Base-by-base conservation (phyloP, 2,797 vertebrate genomes). In the Poeciliopsis gracilis region DNA sequence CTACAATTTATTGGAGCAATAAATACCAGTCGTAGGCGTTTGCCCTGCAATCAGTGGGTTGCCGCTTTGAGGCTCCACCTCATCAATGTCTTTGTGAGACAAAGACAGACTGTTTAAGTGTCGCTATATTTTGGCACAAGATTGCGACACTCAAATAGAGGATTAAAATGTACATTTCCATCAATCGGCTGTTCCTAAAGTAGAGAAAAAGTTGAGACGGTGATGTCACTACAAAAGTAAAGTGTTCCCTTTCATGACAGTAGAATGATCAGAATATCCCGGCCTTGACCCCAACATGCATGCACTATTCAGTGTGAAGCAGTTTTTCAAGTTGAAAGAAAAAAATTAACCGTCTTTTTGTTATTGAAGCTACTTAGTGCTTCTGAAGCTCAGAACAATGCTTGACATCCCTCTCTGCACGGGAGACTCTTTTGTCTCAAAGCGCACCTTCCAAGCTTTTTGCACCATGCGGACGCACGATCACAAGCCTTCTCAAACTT, bases 361-460 rank as follows among this genome's bases (percentile, higher is more conserved):
- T 85, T 87, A 87, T 88, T 87, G 87, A 82, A 86, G 84, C 88
- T 92, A 94, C 93, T 95, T 94, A 92, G 87, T 72, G 86, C 77
- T 88, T 90, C 94, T 89, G 86, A 87, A 82, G 88, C 47, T 2
- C 75, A 69, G 83, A 84, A 86, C 79, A 77, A 38, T 66, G 73
- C 76, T 83, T 78, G 77, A 77, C 45, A 30, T 36, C 47, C 72
- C 49, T 20, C 36, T 75, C 78, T 76, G 81, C 80, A 38, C 23
- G 7, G 67, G n/a, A n/a, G n/a, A 77, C 72, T 74, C 78, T 74
- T 59, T 69, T 83, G 75, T 55, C 72, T 0, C 63, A 76, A 69
- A 43, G 28, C 47, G 36, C 30, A 25, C 77, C 81, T 79, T 73
- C 45, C 0, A 69, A 73, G 78, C 72, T 51, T 61, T 73, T 59